A percentile compares a stretch with the other conserved stretches of the same genome.
Conservation (phyloP, 2,113 vertebrate species). For the Aegithalos caudatus region DNA sequence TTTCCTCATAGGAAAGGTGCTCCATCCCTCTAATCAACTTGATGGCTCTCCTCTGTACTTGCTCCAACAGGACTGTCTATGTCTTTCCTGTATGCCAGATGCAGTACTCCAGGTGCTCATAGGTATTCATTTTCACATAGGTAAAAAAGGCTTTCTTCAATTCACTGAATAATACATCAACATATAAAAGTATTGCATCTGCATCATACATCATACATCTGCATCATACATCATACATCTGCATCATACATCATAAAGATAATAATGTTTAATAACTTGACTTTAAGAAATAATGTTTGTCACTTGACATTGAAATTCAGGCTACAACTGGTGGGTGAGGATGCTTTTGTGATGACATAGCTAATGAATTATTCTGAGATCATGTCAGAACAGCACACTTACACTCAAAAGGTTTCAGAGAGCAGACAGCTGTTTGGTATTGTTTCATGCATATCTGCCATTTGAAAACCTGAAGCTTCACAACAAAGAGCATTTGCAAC, state of each 20-base stretch:
- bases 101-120: fast-evolving
- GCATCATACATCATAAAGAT: background rate
- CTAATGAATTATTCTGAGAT: background rate
- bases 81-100: background rate
- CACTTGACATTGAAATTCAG: background rate
- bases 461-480: background rate
- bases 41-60: background rate
- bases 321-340: background rate
- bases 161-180: background rate
- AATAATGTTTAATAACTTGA: no score
- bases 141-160: background rate
- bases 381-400: background rate
- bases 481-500: background rate
- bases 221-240: background rate
- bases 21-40: background rate
- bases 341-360: background rate
- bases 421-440: background rate
- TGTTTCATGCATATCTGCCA: background rate
- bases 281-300: background rate
- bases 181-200: background rate
- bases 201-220: background rate
- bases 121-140: background rate
- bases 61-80: background rate
- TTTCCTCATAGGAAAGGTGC: background rate
- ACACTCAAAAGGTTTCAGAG: background rate